Evolutionary conservation across 2,797 vertebrate species (phyloP), one percentile per base, ranked within the genome.

Genomic region (Capromys pilorides): DNA sequence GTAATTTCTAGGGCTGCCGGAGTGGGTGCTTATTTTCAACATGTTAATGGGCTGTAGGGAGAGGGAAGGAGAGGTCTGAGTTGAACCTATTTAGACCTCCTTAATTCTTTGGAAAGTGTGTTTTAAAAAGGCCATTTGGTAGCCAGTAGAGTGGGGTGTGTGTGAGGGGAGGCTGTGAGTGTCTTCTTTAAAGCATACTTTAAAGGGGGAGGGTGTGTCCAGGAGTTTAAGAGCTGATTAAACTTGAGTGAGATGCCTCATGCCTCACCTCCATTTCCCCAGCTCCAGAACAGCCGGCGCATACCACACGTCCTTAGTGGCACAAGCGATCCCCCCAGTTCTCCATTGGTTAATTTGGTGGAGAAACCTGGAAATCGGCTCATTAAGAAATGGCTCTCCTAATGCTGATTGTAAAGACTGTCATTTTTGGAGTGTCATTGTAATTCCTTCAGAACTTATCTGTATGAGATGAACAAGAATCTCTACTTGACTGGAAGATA

Each of bases 81-180:
- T 88, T 94, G 93, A 94, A 86, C 77, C 86, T 90, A 26, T 92
- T 97, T 96, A 54, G 62, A 97, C 75, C 69, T 64, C 95, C 54
- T 91, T 96, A 88, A 96, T 97, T 95, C 92, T 97, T 77, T 77
- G 91, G 88, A 93, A 96, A 97, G 96, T 94, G 89, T 80, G 39
- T 92, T 95, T 88, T 36, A 96, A 97, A 96, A 96, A 66, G 73
- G 89, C 88, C 39, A 19, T 82, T 97, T 94, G 94, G 11, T 64
- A 96, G 67, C 41, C 54, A 75, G 28, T 12, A 89, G 90, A 64
- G 81, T 21, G 80, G 67, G 4, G 94, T 82, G 93, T 41, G 22
- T 39, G 69, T 36, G 4, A 4, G 26, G 6, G 6, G 54, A 16
- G 16, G 54, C 54, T 14, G 54, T 16, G 54, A 18, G 5, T 66